These are phyloP conservation scores for Sycophaga agraensis DNA, from an alignment of 1,140 invertebrate genomes.

Conservation along the genomic window DNA sequence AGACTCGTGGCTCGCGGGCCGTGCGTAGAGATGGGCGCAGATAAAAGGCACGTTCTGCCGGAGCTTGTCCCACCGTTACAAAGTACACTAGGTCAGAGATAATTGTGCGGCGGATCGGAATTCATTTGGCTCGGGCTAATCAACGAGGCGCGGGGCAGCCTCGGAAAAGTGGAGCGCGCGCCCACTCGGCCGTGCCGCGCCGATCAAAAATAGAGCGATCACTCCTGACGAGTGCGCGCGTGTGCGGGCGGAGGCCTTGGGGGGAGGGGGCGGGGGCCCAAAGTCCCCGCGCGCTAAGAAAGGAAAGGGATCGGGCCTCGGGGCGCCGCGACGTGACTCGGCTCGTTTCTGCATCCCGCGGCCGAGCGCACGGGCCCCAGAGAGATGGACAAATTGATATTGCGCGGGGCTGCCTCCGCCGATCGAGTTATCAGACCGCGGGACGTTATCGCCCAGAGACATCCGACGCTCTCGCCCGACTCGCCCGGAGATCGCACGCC, in stretches of 20 bases:
- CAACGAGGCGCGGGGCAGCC: too few species aligned
- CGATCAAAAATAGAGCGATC: slow-evolving; percentile 24
- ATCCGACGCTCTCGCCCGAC: slow-evolving; percentile 11
- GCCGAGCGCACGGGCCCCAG: background rate
- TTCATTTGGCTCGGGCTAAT: too few species aligned
- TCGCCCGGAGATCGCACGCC: slow-evolving; percentile 5
- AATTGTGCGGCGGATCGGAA: too few species aligned
- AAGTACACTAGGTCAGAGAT: too few species aligned
- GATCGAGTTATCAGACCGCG: slow-evolving; percentile 28
- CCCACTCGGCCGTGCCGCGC: background rate
- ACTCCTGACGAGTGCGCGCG: slow-evolving; percentile 16
- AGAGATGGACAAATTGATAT: slow-evolving; percentile 31
- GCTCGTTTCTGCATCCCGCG: slow-evolving; percentile 16
- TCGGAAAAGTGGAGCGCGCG: background rate
- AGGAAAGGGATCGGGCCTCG: too few species aligned
- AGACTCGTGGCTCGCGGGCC: too few species aligned
- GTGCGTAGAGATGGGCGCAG: too few species aligned
- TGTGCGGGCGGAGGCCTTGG: too few species aligned
- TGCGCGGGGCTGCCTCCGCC: background rate
- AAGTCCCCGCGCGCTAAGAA: too few species aligned
- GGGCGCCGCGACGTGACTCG: slow-evolving; percentile 8
- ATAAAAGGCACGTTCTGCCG: too few species aligned
- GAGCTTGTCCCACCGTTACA: too few species aligned
- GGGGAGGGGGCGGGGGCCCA: too few species aligned
- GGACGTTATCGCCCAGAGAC: slow-evolving; percentile 24